A percentile compares a stretch with the other conserved stretches of the same genome.
phyloP scores from a whole-genome alignment of 1,140 invertebrate species.

The Brachionus asplanchnoidis region DNA sequence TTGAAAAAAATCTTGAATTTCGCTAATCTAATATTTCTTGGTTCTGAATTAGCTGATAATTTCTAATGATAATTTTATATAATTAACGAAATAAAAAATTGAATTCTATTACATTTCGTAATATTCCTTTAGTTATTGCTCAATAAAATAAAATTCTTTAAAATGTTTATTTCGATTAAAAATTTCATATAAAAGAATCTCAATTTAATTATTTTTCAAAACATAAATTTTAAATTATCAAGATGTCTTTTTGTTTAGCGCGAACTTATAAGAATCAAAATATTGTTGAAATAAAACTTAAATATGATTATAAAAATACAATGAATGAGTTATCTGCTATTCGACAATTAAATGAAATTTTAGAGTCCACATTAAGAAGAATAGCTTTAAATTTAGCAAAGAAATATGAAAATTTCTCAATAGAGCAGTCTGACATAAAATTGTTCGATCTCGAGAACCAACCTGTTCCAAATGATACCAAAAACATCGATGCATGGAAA shows the following conservation, averaged over 20 bases:
- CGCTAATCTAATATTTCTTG: too few species aligned
- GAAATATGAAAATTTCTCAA: not conserved
- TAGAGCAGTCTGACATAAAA: not conserved
- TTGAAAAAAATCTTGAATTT: too few species aligned
- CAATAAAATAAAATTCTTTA: not conserved
- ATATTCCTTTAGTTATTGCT: not conserved
- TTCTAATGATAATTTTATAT: too few species aligned
- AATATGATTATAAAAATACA: not conserved
- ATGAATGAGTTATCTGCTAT: not conserved
- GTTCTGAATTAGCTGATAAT: too few species aligned
- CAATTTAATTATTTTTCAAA: not conserved
- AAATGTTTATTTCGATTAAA: not conserved
- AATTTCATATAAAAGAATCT: not conserved
- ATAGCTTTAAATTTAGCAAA: not conserved
- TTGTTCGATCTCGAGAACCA: not conserved
- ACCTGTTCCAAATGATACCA: not conserved
- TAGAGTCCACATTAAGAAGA: not conserved
- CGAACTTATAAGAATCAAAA: not conserved
- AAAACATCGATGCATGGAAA: constrained; percentile 35
- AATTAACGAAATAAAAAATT: too few species aligned
- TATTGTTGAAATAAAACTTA: not conserved
- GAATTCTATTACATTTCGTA: not conserved
- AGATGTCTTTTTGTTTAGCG: not conserved
- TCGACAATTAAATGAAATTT: not conserved
- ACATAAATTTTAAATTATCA: not conserved